Evolutionary conservation across 1,140 invertebrate species (phyloP), one percentile per base, ranked within the genome.

Genomic region (Caenorhabditis latens): DNA sequence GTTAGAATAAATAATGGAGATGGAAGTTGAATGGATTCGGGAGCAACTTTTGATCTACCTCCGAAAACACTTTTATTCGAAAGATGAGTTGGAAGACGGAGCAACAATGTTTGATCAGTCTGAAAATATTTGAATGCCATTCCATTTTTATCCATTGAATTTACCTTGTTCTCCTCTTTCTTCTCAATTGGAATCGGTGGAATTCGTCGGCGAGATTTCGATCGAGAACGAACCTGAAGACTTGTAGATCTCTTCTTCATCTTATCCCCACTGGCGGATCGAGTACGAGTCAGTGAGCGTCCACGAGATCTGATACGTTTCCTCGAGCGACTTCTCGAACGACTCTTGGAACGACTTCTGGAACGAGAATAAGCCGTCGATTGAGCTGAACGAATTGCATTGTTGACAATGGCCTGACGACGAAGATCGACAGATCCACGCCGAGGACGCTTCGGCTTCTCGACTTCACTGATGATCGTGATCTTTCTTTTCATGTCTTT

Each of bases 391-490:
- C 71, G 71, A 13, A 79, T 48, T 1, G 71, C 71, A 24, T 24
- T 79, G n/a, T 79, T 79, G 13, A 79, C 46, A 11, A 79, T 79
- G 4, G 71, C 71, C n/a, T 79, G 71, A 79, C 71, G 71, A 50
- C 71, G 71, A 14, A 79, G 71, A 79, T 79, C 71, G 19, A 53
- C 46, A 1, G 71, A 79, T 50, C 71, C 46, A 32, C 21, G 40
- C 1, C 71, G 71, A 24, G 46, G 13, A 50, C 71, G 71, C 24
- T 79, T 79, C 14, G 43, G 71, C 2, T 48, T 21, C n/a, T 79
- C 71, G n/a, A 53, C 46, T 79, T 79, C 71, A 53, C 46, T 79
- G 71, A 79, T 79, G 21, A 79, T 79, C 24, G 71, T 79, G 71
- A 79, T 79, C 46, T 79, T 79, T 50, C 71, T 50, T 24, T 79